Percentiles rank a stretch among this genome's conserved stretches.
Conservation (phyloP, 2,797 vertebrate genomes). For the Aldrovandia affinis region DNA sequence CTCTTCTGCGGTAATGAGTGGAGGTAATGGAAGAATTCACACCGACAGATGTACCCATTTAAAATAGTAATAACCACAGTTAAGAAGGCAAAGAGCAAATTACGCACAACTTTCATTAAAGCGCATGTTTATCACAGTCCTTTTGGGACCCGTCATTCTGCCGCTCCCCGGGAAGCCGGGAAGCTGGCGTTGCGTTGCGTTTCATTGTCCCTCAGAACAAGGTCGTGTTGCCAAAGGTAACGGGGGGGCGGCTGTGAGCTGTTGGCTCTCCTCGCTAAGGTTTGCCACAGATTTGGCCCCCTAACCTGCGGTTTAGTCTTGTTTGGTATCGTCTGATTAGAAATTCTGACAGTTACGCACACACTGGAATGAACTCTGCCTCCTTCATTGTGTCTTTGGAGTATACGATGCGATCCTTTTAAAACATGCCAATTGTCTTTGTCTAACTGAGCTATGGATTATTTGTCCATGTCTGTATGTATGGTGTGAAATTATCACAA, state of each 20-base stretch:
- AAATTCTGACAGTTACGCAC: constrained; percentile 5
- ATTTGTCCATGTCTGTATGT: not conserved
- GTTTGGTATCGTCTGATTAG: not conserved
- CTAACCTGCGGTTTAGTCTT: not conserved
- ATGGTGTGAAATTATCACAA: not conserved
- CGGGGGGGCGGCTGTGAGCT: constrained; percentile 56
- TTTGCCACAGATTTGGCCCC: too few relatives aligned
- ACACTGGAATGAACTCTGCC: constrained; percentile 26
- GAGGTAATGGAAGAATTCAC: constrained; percentile 83
- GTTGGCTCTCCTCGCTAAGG: constrained; percentile 28
- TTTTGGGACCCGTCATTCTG: constrained; percentile 69
- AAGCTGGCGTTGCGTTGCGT: constrained; percentile 55
- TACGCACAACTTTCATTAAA: constrained; percentile 74
- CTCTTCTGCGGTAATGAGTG: constrained; percentile 77
- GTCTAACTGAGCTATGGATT: not conserved
- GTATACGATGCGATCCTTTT: not conserved
- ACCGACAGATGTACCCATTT: constrained; percentile 84
- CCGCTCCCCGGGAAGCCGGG: constrained; percentile 62
- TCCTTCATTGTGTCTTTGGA: not conserved
- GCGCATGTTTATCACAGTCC: constrained; percentile 70
- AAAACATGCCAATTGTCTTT: not conserved
- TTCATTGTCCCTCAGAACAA: constrained; percentile 72
- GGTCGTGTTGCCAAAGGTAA: constrained; percentile 69
- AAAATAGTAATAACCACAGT: constrained; percentile 82
- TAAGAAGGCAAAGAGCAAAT: constrained; percentile 82